Percentiles rank a stretch among this genome's conserved stretches.
Conservation (phyloP, 2,113 vertebrate genomes). For the Fregata magnificens region DNA sequence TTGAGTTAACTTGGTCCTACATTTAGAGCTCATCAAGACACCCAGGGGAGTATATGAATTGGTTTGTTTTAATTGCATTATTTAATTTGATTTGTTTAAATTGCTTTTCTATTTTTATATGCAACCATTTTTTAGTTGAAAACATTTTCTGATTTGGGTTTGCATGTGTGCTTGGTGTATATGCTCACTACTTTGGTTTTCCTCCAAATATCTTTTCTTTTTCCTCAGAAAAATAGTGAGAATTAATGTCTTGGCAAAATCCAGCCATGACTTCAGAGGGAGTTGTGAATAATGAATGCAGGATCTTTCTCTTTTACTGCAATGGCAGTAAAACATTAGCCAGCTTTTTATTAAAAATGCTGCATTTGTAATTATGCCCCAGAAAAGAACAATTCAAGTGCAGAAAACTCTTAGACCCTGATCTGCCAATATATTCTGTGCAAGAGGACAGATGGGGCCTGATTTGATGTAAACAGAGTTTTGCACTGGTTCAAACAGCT, state of each 20-base stretch:
- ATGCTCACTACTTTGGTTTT: background rate
- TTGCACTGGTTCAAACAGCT: background rate
- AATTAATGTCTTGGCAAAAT: conserved; percentile 50
- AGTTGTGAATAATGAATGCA: conserved; percentile 27
- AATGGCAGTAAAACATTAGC: background rate
- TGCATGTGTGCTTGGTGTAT: background rate
- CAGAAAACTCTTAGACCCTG: background rate
- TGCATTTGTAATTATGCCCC: background rate
- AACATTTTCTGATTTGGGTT: background rate
- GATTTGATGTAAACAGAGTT: background rate
- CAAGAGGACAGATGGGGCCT: background rate
- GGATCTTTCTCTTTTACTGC: background rate
- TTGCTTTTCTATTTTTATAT: background rate
- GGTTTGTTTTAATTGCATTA: conserved; percentile 44
- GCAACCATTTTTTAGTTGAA: background rate
- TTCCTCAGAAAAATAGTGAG: background rate
- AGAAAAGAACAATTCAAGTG: background rate
- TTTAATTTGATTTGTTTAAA: conserved; percentile 49
- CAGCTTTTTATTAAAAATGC: background rate
- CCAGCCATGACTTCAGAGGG: background rate
- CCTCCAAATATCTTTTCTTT: background rate
- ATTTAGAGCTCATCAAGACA: background rate
- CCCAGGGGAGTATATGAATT: background rate
- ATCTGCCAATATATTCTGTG: rapidly evolving
- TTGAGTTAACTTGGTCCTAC: background rate